Conservation (phyloP, 2,113 vertebrate species). For the Stegastes partitus region DNA sequence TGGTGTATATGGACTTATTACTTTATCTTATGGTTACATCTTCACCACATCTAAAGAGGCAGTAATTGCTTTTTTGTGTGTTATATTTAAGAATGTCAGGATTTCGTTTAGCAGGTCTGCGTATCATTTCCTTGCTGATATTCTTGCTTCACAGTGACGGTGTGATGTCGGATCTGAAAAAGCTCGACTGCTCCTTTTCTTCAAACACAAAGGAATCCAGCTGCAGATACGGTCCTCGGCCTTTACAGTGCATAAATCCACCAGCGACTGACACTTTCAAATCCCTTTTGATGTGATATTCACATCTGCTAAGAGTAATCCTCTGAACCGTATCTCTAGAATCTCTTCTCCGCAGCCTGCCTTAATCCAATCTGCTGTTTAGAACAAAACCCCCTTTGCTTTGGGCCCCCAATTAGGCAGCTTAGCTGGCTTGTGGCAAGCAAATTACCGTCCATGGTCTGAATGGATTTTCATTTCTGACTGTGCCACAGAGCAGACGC, state of each 20-base stretch:
- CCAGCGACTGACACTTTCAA: conserved; percentile 32
- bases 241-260: conserved; percentile 29
- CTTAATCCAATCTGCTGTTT: conserved; percentile 64
- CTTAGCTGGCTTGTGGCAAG: conserved; percentile 53
- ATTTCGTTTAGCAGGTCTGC: background rate
- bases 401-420: conserved; percentile 62
- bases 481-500: conserved; percentile 24
- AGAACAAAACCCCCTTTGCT: conserved; percentile 36
- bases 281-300: conserved; percentile 57
- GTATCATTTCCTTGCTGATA: background rate
- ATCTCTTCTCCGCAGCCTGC: conserved; percentile 52
- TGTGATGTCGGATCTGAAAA: conserved; percentile 21
- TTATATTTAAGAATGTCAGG: background rate
- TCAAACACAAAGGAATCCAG: conserved; percentile 13
- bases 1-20: too few species aligned
- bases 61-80: background rate
- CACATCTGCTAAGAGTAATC: conserved; percentile 62
- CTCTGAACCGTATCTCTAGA: conserved; percentile 42
- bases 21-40: too few species aligned
- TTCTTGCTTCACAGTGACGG: conserved; percentile 1
- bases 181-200: conserved; percentile 22
- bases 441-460: conserved; percentile 46
- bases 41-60: background rate
- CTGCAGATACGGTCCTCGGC: background rate
- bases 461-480: conserved; percentile 54